phyloP scores from a whole-genome alignment of 2,113 vertebrate genomes.

The Clarias macrocephalus region DNA sequence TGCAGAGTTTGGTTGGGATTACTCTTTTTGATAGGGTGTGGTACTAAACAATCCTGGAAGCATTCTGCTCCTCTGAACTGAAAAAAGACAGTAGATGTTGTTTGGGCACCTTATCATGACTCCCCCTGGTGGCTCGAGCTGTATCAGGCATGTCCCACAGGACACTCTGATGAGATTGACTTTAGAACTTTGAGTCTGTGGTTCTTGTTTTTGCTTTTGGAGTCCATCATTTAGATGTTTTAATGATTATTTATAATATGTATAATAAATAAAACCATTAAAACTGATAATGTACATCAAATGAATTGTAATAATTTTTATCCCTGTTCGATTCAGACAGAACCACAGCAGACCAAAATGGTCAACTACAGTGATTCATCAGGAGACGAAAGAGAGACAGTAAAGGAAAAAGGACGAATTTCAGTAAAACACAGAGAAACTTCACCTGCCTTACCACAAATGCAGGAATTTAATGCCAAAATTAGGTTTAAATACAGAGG shows the following conservation, averaged over 20 bases:
- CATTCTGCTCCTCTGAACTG: background rate
- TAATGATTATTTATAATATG: no score
- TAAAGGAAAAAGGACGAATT: slow-evolving; percentile 20
- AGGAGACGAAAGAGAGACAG: slow-evolving; percentile 60
- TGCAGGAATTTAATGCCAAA: slow-evolving; percentile 51
- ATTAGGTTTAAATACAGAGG: slow-evolving; percentile 67
- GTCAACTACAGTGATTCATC: slow-evolving; percentile 68
- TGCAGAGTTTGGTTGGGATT: background rate
- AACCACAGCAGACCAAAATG: slow-evolving; percentile 58
- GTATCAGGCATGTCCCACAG: background rate
- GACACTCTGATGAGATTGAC: background rate
- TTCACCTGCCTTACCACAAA: slow-evolving; percentile 5
- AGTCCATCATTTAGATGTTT: background rate
- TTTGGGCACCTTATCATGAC: background rate
- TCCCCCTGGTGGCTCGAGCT: background rate
- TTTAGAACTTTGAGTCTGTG: background rate
- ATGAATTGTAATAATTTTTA: background rate
- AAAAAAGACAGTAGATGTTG: background rate
- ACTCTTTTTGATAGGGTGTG: background rate
- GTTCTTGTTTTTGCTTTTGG: background rate
- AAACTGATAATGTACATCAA: no score
- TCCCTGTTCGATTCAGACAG: slow-evolving; percentile 57
- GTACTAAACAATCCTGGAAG: background rate
- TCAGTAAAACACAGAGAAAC: background rate
- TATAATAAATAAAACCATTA: no score